These are phyloP conservation scores for Trichogramma pretiosum DNA, from an alignment of 1,140 invertebrate genomes.

Conservation along the genomic window DNA sequence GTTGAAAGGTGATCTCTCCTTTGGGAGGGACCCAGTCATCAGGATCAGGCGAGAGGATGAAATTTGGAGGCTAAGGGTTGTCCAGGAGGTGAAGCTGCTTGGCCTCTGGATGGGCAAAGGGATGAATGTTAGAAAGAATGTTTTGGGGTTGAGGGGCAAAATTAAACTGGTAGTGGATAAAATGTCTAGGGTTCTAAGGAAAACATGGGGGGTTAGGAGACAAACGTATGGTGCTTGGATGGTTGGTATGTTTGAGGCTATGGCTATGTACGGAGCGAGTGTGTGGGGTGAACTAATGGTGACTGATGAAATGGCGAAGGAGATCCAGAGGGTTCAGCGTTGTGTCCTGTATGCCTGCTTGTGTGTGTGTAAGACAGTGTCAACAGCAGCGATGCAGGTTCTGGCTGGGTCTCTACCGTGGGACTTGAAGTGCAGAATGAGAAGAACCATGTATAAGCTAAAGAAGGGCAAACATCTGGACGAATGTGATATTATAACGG, in stretches of 20 bases:
- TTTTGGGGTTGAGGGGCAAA: slow-evolving; percentile 1
- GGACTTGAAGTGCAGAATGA: slow-evolving; percentile 14
- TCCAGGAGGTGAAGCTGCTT: slow-evolving; percentile 15
- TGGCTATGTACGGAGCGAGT: background rate
- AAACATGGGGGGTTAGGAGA: background rate
- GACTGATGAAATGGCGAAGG: background rate
- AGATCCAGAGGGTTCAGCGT: slow-evolving; percentile 5
- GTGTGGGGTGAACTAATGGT: background rate
- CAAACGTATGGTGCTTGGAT: background rate
- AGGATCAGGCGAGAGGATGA: background rate
- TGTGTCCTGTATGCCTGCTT: slow-evolving; percentile 22
- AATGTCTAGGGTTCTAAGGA: slow-evolving; percentile 11
- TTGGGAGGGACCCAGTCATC: slow-evolving; percentile 1
- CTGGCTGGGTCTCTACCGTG: slow-evolving; percentile 18
- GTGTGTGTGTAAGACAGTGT: slow-evolving; percentile 26
- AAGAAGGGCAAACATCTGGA: background rate
- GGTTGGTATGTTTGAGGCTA: background rate
- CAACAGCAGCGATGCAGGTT: slow-evolving; percentile 24
- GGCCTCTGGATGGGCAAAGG: slow-evolving; percentile 16
- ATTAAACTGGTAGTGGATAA: too few species aligned
- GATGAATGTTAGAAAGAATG: slow-evolving; percentile 16
- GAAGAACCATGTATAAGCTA: slow-evolving; percentile 3
- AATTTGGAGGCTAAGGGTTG: slow-evolving; percentile 6
- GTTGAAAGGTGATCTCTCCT: slow-evolving; percentile 3
- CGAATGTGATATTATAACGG: background rate